These are phyloP conservation scores for Lytechinus pictus DNA, from an alignment of 35 echinoderm and acorn worm species.

Conservation along the genomic window DNA sequence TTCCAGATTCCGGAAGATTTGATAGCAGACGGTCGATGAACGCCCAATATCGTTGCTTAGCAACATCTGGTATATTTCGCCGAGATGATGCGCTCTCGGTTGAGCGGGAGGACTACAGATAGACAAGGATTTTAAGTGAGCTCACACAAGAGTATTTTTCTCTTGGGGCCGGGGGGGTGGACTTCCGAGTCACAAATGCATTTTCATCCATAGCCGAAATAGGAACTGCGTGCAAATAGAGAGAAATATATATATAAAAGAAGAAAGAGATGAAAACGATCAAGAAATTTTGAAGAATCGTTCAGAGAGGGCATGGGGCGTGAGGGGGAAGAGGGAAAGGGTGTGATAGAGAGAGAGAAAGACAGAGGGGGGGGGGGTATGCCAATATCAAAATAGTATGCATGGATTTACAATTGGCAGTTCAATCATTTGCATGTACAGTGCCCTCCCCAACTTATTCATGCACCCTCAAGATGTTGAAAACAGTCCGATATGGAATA, in stretches of 20 bases:
- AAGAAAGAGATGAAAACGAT: not conserved
- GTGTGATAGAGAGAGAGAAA: not conserved
- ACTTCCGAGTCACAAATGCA: not conserved
- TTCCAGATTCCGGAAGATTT: slow-evolving; percentile 42
- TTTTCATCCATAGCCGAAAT: not conserved
- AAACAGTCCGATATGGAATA: too few relatives aligned
- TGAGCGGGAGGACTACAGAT: not conserved
- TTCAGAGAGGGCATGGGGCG: too few relatives aligned
- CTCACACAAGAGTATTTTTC: not conserved
- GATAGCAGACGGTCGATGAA: slow-evolving; percentile 35
- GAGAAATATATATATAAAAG: not conserved
- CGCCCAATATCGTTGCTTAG: not conserved
- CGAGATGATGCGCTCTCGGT: not conserved
- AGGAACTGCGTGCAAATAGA: not conserved
- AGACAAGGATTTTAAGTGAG: not conserved
- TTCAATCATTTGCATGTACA: too few relatives aligned
- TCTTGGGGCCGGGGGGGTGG: not conserved
- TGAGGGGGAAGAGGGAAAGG: not conserved
- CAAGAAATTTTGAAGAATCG: too few relatives aligned
- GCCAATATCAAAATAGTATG: not conserved
- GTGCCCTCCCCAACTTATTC: too few relatives aligned
- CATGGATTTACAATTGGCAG: not conserved
- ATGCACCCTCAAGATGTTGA: too few relatives aligned
- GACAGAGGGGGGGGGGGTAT: not conserved
- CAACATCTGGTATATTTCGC: not conserved